phyloP scores from a whole-genome alignment of 2,113 vertebrate species.

The Cynoglossus semilaevis region DNA sequence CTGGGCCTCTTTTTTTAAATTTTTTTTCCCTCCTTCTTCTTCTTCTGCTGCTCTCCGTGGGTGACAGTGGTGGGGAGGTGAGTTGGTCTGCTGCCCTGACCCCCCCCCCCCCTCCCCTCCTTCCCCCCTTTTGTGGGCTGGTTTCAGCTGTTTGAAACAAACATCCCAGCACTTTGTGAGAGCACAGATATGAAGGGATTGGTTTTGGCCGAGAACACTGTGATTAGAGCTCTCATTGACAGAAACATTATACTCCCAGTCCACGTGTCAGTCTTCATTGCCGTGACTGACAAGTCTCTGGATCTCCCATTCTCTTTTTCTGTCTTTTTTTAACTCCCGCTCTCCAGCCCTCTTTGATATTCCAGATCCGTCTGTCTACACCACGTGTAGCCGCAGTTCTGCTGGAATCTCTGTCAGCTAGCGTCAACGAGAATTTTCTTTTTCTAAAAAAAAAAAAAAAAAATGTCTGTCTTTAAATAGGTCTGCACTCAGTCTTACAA shows the following conservation, averaged over 20 bases:
- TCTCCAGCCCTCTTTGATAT: constrained; percentile 34
- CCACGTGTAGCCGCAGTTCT: constrained; percentile 39
- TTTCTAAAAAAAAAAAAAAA: no score
- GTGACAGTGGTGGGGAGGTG: constrained; percentile 48
- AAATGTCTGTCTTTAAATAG: constrained; percentile 24
- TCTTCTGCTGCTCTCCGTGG: constrained; percentile 6
- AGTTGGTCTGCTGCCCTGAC: constrained; percentile 51
- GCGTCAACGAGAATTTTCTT: constrained; percentile 37
- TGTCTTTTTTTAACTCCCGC: constrained; percentile 40
- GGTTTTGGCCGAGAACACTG: constrained; percentile 69
- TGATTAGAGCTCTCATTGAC: constrained; percentile 67
- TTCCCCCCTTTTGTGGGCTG: constrained; percentile 36
- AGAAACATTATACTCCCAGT: constrained; percentile 71
- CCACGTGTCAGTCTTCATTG: constrained; percentile 63
- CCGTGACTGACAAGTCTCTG: constrained; percentile 64
- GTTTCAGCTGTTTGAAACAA: constrained; percentile 60
- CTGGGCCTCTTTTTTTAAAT: background rate
- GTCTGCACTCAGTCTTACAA: constrained; percentile 5
- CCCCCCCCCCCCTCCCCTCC: constrained; percentile 9
- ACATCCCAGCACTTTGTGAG: constrained; percentile 48
- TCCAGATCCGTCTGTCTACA: constrained; percentile 56
- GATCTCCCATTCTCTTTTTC: constrained; percentile 56
- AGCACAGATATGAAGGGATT: constrained; percentile 47
- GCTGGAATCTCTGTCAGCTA: constrained; percentile 45
- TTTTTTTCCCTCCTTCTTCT: constrained; percentile 5